phyloP scores from a whole-genome alignment of 2,888 invertebrate species.

The Dolichomitus sp. region DNA sequence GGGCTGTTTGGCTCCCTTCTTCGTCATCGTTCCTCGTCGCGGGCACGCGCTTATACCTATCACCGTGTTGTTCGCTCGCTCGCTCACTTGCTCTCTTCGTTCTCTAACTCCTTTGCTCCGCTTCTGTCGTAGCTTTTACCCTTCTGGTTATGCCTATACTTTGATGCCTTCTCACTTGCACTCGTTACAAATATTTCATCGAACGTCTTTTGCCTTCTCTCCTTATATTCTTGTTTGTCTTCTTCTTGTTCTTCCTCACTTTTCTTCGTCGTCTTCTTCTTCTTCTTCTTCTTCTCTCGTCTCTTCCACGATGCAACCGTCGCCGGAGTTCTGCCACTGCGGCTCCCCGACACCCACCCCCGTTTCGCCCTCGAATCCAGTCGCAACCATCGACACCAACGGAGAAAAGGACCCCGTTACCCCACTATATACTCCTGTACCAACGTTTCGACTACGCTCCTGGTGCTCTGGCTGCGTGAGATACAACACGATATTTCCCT shows the following conservation, averaged over 20 bases:
- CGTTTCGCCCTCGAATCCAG: not conserved
- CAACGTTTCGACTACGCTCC: conserved; percentile 24
- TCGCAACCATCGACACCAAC: conserved; percentile 38
- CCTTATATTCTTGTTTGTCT: conserved; percentile 9
- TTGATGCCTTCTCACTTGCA: conserved; percentile 15
- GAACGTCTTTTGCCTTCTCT: conserved; percentile 9
- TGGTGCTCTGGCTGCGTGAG: conserved; percentile 15
- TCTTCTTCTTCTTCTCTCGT: not conserved
- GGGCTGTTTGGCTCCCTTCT: conserved; percentile 50
- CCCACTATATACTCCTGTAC: not conserved
- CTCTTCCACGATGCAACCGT: not conserved
- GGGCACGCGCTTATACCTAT: conserved; percentile 57
- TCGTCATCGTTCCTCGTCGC: conserved; percentile 53
- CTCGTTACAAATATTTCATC: conserved; percentile 30
- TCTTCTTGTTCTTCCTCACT: conserved; percentile 2
- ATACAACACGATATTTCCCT: conserved; percentile 54
- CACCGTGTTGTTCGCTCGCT: conserved; percentile 4
- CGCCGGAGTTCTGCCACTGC: not conserved
- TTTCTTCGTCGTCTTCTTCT: conserved; percentile 7
- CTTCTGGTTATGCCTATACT: conserved; percentile 1
- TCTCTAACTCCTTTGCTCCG: conserved; percentile 18
- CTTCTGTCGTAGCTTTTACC: conserved; percentile 18
- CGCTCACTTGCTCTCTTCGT: not conserved
- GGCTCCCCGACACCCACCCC: conserved; percentile 5
- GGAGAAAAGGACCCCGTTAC: conserved; percentile 14